These are phyloP conservation scores for Lysandra bellargus DNA, from an alignment of 2,888 invertebrate genomes.

Conservation along the genomic window DNA sequence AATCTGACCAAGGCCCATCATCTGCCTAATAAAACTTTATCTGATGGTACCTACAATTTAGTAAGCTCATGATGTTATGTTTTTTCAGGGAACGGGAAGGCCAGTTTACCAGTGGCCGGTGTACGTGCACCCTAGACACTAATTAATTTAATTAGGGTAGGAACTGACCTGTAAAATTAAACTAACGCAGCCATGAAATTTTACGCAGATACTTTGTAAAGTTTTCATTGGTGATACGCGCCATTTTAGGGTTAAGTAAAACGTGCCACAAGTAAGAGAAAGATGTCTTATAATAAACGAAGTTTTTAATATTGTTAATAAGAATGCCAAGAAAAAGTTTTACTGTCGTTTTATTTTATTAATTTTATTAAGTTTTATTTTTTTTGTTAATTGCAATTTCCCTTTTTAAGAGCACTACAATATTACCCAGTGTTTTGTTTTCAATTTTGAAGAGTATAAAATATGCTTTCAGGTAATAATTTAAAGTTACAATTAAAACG, in stretches of 20 bases:
- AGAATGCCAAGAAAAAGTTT: not conserved
- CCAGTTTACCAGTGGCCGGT: constrained; percentile 66
- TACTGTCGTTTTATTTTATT: not conserved
- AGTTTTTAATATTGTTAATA: not conserved
- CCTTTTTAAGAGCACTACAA: not conserved
- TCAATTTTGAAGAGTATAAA: constrained; percentile 4
- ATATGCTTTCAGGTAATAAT: not conserved
- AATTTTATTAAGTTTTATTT: too few species aligned
- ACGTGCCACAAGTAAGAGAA: constrained; percentile 7
- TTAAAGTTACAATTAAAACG: not conserved
- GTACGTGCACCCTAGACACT: constrained; percentile 61
- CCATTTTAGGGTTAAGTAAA: constrained; percentile 16
- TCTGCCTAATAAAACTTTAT: not conserved
- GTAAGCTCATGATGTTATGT: constrained; percentile 23
- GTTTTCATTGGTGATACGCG: constrained; percentile 4
- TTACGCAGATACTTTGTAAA: not conserved
- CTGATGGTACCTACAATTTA: not conserved
- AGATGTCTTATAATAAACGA: not conserved
- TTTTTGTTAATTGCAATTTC: not conserved
- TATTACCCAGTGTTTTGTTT: constrained; percentile 16
- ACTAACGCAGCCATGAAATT: constrained; percentile 17
- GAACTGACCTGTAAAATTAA: constrained; percentile 14
- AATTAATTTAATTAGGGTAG: constrained; percentile 40
- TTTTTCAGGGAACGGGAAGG: constrained; percentile 55
- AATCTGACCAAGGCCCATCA: too few species aligned